These are phyloP conservation scores for Cancer borealis DNA, from an alignment of 2,888 invertebrate species.

Conservation along the genomic window DNA sequence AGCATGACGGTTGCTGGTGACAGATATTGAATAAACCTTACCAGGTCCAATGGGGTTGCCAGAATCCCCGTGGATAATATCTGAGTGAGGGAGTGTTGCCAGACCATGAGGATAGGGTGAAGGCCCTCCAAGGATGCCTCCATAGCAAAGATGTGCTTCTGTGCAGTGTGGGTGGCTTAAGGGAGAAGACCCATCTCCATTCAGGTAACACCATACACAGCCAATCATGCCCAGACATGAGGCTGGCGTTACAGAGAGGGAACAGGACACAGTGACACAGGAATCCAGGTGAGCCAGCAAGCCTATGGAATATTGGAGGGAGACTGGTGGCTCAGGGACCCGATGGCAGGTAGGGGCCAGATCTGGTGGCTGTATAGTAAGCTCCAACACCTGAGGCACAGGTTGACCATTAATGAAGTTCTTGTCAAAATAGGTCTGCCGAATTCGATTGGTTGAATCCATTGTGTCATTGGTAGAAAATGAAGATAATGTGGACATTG, in stretches of 20 bases:
- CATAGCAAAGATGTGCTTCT: constrained; percentile 90
- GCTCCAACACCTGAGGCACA: constrained; percentile 62
- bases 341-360: constrained; percentile 69
- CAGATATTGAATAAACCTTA: constrained; percentile 42
- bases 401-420: constrained; percentile 39
- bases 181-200: constrained; percentile 86
- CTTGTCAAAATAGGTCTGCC: constrained; percentile 59
- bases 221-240: constrained; percentile 86
- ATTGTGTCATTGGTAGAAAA: constrained; percentile 44
- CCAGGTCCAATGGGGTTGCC: constrained; percentile 75
- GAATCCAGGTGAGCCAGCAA: constrained; percentile 70
- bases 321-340: constrained; percentile 59
- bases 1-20: background rate
- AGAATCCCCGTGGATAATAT: constrained; percentile 67
- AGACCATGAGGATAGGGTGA: constrained; percentile 90
- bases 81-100: constrained; percentile 75
- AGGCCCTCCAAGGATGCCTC: constrained; percentile 90
- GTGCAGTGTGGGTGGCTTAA: constrained; percentile 89
- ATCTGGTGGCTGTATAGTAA: constrained; percentile 59
- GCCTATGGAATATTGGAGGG: constrained; percentile 73
- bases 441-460: constrained; percentile 40
- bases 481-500: constrained; percentile 44
- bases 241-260: constrained; percentile 78
- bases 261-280: constrained; percentile 67
- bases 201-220: constrained; percentile 94